These are phyloP conservation scores for Syncerus caffer DNA, from an alignment of 2,797 vertebrate genomes.

Conservation along the genomic window DNA sequence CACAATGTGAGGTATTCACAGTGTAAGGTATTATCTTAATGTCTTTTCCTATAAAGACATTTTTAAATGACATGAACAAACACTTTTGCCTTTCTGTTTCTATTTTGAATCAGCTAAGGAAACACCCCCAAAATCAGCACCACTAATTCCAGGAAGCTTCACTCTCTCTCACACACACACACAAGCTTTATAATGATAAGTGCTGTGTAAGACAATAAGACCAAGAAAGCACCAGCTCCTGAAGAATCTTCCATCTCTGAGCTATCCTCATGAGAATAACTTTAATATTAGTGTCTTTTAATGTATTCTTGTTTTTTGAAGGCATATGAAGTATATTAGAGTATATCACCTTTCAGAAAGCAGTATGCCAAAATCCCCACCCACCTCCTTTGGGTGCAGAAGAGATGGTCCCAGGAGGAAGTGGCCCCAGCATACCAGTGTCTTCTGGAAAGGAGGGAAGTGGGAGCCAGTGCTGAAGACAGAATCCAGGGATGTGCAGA, in stretches of 20 bases:
- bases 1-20: background rate
- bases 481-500: background rate
- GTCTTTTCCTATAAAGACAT: conserved; percentile 26
- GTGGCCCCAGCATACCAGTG: background rate
- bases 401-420: background rate
- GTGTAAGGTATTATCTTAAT: conserved; percentile 25
- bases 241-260: background rate
- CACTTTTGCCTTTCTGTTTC: conserved; percentile 48
- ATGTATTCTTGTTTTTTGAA: background rate
- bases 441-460: background rate
- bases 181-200: background rate
- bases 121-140: conserved; percentile 39
- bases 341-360: background rate
- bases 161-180: background rate
- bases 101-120: conserved; percentile 48
- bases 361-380: background rate
- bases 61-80: conserved; percentile 43
- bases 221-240: background rate
- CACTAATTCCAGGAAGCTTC: conserved; percentile 40
- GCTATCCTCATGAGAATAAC: background rate
- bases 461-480: background rate
- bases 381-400: background rate
- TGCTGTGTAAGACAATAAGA: background rate
- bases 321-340: background rate
- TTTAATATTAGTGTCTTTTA: background rate